phyloP scores from a whole-genome alignment of 2,888 invertebrate species.

The Lathronympha strigana region DNA sequence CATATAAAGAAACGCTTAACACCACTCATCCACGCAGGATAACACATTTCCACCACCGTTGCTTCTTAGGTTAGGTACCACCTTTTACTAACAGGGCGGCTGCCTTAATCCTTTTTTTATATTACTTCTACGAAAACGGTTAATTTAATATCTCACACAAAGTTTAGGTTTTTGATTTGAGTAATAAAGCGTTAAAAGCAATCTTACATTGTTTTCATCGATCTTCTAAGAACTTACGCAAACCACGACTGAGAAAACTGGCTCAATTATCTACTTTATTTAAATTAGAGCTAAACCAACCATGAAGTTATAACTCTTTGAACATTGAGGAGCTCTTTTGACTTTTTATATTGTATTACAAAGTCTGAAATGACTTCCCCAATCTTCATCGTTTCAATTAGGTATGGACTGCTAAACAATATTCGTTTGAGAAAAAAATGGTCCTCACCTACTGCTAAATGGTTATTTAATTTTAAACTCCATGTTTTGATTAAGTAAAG shows the following conservation, averaged over 20 bases:
- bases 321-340: constrained; percentile 39
- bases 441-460: no score
- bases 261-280: constrained; percentile 28
- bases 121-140: no score
- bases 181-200: background rate
- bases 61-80: no score
- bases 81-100: no score
- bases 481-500: no score
- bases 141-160: background rate
- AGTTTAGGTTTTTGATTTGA: background rate
- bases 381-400: background rate
- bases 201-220: constrained; percentile 10
- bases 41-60: no score
- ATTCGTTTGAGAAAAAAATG: no score
- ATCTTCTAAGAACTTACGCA: background rate
- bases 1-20: no score
- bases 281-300: constrained; percentile 33
- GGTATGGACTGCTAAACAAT: no score
- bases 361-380: constrained; percentile 13
- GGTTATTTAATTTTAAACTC: no score
- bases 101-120: no score
- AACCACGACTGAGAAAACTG: constrained; percentile 4
- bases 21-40: no score
- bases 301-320: constrained; percentile 37
- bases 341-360: constrained; percentile 38